These are phyloP conservation scores for Heliothis peltigera DNA, from an alignment of 2,888 invertebrate species.

Conservation along the genomic window DNA sequence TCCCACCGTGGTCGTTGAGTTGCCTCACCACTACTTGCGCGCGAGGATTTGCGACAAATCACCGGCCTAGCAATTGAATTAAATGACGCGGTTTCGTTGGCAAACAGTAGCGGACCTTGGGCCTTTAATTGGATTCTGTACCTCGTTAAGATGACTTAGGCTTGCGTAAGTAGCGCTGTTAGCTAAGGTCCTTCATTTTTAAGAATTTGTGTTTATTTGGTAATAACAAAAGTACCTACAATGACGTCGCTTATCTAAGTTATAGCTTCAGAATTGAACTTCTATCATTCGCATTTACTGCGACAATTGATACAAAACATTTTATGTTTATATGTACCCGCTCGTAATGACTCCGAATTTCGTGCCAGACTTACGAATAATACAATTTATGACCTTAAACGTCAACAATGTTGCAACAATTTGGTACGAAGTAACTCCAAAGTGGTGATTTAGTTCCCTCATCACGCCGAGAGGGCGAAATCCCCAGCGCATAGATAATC, in stretches of 20 bases:
- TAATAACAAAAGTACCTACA: too few species aligned
- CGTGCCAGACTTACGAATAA: conserved; percentile 19
- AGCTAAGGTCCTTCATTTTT: conserved; percentile 3
- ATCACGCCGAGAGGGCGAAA: conserved; percentile 28
- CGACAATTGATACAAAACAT: not conserved
- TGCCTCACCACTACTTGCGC: conserved; percentile 38
- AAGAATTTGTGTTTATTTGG: not conserved
- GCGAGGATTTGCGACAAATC: conserved; percentile 39
- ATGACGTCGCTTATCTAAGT: too few species aligned
- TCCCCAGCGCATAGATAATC: conserved; percentile 27
- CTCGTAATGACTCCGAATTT: not conserved
- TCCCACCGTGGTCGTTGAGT: conserved; percentile 39
- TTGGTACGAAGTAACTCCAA: conserved; percentile 18
- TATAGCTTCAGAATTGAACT: too few species aligned
- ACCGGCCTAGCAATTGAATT: conserved; percentile 46
- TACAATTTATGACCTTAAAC: conserved; percentile 33
- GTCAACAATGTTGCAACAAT: conserved; percentile 12
- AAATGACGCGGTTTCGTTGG: conserved; percentile 51
- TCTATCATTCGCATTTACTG: not conserved
- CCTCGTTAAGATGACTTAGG: conserved; percentile 43
- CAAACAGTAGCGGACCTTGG: conserved; percentile 34
- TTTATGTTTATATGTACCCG: not conserved
- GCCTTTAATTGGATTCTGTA: conserved; percentile 44
- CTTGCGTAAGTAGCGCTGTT: conserved; percentile 24
- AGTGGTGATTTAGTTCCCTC: conserved; percentile 10